These are phyloP conservation scores for Lontra canadensis DNA, from an alignment of 2,113 vertebrate genomes.

Conservation along the genomic window DNA sequence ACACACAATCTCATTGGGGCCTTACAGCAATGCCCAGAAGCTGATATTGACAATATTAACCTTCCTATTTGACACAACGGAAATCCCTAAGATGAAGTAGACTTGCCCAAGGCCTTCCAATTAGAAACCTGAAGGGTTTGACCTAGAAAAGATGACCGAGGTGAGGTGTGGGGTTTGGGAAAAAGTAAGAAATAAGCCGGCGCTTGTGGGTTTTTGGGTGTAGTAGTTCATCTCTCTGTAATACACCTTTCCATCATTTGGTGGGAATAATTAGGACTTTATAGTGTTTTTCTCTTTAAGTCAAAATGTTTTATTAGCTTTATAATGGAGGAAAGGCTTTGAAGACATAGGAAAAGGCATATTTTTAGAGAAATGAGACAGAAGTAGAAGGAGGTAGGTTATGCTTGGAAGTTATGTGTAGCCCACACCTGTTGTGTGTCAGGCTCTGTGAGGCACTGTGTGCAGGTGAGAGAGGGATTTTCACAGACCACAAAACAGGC, in stretches of 20 bases:
- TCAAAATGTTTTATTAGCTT: neutral
- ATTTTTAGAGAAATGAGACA: neutral
- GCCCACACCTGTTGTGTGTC: neutral
- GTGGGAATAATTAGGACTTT: neutral
- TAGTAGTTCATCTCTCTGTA: neutral
- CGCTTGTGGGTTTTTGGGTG: neutral
- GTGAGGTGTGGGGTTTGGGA: neutral
- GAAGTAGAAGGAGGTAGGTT: neutral
- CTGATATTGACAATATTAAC: neutral
- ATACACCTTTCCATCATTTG: neutral
- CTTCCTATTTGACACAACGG: neutral
- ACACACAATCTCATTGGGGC: neutral
- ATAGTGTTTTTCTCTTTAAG: neutral
- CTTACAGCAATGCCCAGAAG: neutral
- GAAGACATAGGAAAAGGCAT: neutral
- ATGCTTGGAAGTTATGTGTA: neutral
- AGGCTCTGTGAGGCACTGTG: neutral
- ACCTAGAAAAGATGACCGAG: neutral
- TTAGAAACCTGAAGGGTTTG: neutral
- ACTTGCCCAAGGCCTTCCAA: neutral
- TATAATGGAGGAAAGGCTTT: neutral
- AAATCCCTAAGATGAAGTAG: neutral
- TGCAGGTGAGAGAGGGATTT: neutral
- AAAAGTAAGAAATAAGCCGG: neutral
- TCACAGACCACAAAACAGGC: neutral